Base-by-base conservation (phyloP, 2,888 invertebrate species). In the Drosophila atripex region DNA sequence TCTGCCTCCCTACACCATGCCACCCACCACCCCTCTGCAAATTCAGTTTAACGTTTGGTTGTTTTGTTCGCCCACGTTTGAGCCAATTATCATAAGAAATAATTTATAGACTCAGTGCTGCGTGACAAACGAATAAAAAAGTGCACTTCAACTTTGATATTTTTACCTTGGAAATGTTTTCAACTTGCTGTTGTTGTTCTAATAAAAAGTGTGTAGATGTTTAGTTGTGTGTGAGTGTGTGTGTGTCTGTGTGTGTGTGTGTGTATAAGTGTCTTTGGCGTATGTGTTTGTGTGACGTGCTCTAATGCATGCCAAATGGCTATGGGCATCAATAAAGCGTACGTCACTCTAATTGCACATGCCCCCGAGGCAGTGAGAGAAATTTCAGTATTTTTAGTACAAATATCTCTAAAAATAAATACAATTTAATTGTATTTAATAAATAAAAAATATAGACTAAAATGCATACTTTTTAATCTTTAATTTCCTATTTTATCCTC, bases 241-340 rank as follows among this genome's bases (percentile, higher is more conserved):
- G 57, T 56, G 30, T 25, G 59, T 56, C 47, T 54, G 39, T 8
- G 25, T 7, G 7, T 25, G 47, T 21, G 9, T 21, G 38, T 32
- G 18, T 38, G 53, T 47, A 25, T 45, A 25, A 28, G 46, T 39
- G 30, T 55, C 4, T 39, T 12, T 47, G 11, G 14, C 11, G 73
- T 41, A 25, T 75, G 39, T 66, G 59, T 56, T 23, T 32, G 59
- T 56, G 55, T 54, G 39, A 30, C 28, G 39, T 56, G 43, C 71
- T 68, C 88, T 85, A 86, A 86, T 85, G 83, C 86, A 82, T 80
- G 79, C 77, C 75, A 85, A 86, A 88, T 79, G 82, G 82, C 82
- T 71, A 52, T 51, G 50, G 79, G 79, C 83, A 82, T 88, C 88
- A 88, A 82, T 84, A 86, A 86, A 84, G 73, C 80, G 82, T 87